Conservation (phyloP, 2,113 vertebrate species). For the Cololabis saira region DNA sequence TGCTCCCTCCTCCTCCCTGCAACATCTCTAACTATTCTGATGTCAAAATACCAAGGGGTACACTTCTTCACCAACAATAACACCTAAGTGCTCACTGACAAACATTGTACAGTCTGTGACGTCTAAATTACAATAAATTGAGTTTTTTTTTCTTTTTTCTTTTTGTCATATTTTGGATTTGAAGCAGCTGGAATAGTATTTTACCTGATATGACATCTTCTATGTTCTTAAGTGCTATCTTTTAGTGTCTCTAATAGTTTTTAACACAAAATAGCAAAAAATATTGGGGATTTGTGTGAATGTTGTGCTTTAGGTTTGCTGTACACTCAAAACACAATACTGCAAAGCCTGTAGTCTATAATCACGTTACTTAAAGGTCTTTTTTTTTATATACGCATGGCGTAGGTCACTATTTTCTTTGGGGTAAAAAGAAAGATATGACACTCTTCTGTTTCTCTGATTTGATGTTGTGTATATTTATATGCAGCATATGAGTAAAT, state of each 20-base stretch:
- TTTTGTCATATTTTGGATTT: not conserved
- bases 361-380: constrained; percentile 13
- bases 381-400: constrained; percentile 61
- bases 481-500: not conserved
- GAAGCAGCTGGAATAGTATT: not conserved
- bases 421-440: constrained; percentile 8
- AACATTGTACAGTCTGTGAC: not conserved
- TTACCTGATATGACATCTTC: not conserved
- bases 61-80: not conserved
- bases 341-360: constrained; percentile 26
- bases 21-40: not conserved
- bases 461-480: not conserved
- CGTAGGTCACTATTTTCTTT: constrained; percentile 38
- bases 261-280: constrained; percentile 16
- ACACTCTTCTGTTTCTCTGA: constrained; percentile 21
- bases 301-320: not conserved
- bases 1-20: not conserved
- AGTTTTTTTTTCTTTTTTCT: too few species aligned
- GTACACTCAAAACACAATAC: not conserved
- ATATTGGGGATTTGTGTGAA: too few species aligned
- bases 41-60: not conserved
- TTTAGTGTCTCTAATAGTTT: constrained; percentile 33
- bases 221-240: constrained; percentile 55
- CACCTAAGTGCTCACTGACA: not conserved
- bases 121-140: too few species aligned